phyloP scores from a whole-genome alignment of 2,888 invertebrate species.

The Stenchaetothrips biformis region DNA sequence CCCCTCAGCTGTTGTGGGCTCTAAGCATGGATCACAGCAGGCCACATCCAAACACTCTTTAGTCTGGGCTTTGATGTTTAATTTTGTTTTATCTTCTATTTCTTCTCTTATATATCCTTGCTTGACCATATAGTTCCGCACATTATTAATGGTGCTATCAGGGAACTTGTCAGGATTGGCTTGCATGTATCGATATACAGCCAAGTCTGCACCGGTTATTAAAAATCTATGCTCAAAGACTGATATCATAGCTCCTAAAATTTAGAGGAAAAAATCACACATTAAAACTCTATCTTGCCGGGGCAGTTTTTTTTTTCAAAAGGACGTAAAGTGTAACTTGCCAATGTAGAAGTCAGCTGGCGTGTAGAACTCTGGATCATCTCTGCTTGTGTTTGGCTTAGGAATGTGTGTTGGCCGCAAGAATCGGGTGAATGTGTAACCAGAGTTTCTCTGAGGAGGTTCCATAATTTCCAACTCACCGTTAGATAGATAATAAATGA shows the following conservation, averaged over 20 bases:
- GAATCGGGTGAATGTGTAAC: constrained; percentile 71
- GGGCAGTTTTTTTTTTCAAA: background rate
- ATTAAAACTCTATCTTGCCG: background rate
- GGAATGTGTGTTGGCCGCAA: constrained; percentile 60
- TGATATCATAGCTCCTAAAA: constrained; percentile 58
- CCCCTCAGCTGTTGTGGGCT: background rate
- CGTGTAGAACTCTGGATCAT: constrained; percentile 69
- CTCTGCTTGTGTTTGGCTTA: constrained; percentile 63
- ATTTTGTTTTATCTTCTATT: constrained; percentile 44
- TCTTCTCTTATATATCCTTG: constrained; percentile 60
- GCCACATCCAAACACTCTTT: constrained; percentile 5
- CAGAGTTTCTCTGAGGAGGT: constrained; percentile 66
- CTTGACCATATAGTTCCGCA: constrained; percentile 62
- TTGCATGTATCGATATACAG: constrained; percentile 71
- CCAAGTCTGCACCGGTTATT: constrained; percentile 70
- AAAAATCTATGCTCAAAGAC: constrained; percentile 71
- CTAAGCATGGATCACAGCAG: background rate
- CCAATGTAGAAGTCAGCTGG: constrained; percentile 77
- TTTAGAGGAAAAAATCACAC: background rate
- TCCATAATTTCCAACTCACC: constrained; percentile 72
- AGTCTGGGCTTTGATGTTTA: background rate
- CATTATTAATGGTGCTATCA: constrained; percentile 59
- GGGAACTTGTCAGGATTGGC: constrained; percentile 68
- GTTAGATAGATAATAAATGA: constrained; percentile 70
- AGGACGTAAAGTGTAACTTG: constrained; percentile 40